Conservation (phyloP, 2,113 vertebrate species). For the Nestor notabilis region DNA sequence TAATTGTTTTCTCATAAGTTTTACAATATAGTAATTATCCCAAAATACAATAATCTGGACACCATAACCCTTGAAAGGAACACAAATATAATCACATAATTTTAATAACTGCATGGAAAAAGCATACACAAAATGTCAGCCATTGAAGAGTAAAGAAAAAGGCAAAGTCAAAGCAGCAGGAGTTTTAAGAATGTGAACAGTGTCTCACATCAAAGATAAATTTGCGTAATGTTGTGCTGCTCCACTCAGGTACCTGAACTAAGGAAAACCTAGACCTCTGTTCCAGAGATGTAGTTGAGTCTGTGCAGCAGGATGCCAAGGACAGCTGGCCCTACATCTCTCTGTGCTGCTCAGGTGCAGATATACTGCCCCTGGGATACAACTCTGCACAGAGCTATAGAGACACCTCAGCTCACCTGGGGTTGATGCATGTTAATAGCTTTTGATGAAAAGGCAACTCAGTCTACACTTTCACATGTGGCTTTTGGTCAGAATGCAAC, state of each 20-base stretch:
- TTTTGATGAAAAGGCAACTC: background rate
- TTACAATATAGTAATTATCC: background rate
- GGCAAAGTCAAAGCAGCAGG: background rate
- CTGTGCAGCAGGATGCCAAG: background rate
- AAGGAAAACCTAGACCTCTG: background rate
- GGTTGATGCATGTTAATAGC: background rate
- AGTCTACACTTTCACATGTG: background rate
- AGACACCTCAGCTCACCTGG: background rate
- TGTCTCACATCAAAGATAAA: background rate
- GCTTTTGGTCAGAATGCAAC: background rate
- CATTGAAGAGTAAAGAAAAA: background rate
- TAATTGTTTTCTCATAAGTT: background rate
- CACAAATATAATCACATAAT: background rate
- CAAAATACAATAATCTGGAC: background rate
- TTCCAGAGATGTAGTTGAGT: background rate
- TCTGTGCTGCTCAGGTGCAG: background rate
- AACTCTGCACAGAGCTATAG: background rate
- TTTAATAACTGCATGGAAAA: background rate
- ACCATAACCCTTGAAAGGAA: background rate
- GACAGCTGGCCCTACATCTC: rapidly evolving
- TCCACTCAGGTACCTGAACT: background rate
- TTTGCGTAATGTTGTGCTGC: background rate
- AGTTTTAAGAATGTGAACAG: background rate
- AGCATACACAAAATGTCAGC: background rate
- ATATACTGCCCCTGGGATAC: background rate